phyloP scores from a whole-genome alignment of 1,140 invertebrate species.

The Papilio dardanus region DNA sequence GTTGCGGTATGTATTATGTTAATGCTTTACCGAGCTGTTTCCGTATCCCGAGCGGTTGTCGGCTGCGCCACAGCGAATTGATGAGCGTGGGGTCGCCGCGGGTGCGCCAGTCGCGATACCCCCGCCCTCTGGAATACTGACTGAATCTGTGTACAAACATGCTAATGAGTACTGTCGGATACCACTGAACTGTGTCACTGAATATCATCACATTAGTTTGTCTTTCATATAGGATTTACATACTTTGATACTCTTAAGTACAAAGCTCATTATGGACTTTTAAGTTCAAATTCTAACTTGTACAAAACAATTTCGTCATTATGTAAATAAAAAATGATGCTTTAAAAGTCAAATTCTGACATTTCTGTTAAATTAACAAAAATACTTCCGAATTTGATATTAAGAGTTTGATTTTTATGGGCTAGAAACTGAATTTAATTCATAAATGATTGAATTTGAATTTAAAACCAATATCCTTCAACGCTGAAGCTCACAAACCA shows the following conservation, averaged over 20 bases:
- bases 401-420: not conserved
- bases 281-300: not conserved
- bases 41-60: conserved; percentile 86
- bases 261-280: conserved; percentile 55
- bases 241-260: conserved; percentile 41
- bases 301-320: not conserved
- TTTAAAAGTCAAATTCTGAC: not conserved
- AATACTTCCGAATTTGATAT: not conserved
- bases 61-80: conserved; percentile 87
- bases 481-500: conserved; percentile 66
- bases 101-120: conserved; percentile 86
- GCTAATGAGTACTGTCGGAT: conserved; percentile 34
- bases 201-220: conserved; percentile 9
- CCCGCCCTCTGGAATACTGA: conserved; percentile 83
- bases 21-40: conserved; percentile 84
- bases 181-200: not conserved
- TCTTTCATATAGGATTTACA: conserved; percentile 13
- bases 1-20: conserved; percentile 27
- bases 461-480: conserved; percentile 63
- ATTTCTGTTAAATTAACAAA: not conserved
- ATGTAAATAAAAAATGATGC: not conserved
- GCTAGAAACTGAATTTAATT: not conserved
- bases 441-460: conserved; percentile 26
- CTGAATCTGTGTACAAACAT: conserved; percentile 79
- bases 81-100: conserved; percentile 86